Evolutionary conservation across 2,113 vertebrate genomes (phyloP), one percentile per base, ranked within the genome.

Genomic region (Grus americana): DNA sequence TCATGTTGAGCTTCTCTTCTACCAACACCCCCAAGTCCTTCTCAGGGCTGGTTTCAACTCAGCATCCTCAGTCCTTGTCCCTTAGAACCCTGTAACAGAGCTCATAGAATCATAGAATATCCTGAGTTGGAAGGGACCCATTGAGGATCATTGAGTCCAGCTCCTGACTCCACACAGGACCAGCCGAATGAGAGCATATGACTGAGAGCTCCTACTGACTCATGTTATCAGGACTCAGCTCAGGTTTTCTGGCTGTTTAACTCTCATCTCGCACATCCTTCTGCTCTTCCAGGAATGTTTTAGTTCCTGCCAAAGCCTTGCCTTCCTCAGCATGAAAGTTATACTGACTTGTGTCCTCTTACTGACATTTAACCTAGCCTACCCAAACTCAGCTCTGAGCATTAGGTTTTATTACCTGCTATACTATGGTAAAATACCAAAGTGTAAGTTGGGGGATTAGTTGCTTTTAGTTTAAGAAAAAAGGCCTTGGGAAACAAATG

Each of bases 361-460:
- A 57, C 24, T 7, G 17, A 20, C 10, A 3, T 50, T 14, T 50
- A 66, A 87, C 10, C 14, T 38, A 55, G 9, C 17, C 46, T 85
- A 70, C 26, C 10, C 32, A 75, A 65, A 65, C 50, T 75, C 36
- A 22, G 20, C 21, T 55, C 63, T 86, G 66, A 65, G 14, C 44
- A 19, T 67, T 65, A 81, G 32, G 14, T 91, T 96, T 97, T 96
- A 93, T 92, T 81, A 90, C 81, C 79, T 95, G 59, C 92, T 91
- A 75, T 84, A 40, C 59, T 93, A 18, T 72, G 66, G 46, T 71
- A 72, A 91, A 85, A 92, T 76, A 90, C 26, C 34, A 63, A 95
- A 96, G 26, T 91, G 23, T 89, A 84, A 93, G 38, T 83, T 95
- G 44, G 42, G 42, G 44, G 47, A 68, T 84, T 88, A 52, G 44